These are phyloP conservation scores for Epirrhoe tristata DNA, from an alignment of 2,888 invertebrate species.

Conservation along the genomic window DNA sequence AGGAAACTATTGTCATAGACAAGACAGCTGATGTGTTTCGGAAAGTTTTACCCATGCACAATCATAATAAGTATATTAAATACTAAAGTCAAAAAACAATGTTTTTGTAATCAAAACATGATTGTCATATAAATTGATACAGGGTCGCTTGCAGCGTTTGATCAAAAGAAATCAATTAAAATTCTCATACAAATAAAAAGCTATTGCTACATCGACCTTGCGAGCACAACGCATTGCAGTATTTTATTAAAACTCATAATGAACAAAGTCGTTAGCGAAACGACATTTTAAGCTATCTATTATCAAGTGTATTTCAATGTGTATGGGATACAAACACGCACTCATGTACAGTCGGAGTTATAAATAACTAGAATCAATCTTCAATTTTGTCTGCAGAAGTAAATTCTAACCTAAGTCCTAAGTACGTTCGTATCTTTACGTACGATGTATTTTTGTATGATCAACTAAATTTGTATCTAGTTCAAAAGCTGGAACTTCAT, in stretches of 20 bases:
- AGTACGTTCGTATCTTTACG: too few species aligned
- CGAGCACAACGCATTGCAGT: constrained; percentile 26
- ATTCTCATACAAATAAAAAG: constrained; percentile 26
- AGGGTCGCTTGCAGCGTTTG: constrained; percentile 5
- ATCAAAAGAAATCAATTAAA: constrained; percentile 35
- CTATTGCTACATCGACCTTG: constrained; percentile 30
- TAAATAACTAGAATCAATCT: neutral
- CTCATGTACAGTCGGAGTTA: constrained; percentile 11
- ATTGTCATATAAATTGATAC: neutral
- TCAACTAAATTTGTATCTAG: too few species aligned
- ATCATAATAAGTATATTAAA: too few species aligned
- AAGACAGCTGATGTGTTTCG: too few species aligned
- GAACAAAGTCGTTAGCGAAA: constrained; percentile 44
- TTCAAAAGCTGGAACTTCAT: too few species aligned
- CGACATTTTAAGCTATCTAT: constrained; percentile 44
- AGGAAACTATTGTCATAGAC: too few species aligned
- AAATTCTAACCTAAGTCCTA: neutral
- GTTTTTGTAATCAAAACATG: neutral
- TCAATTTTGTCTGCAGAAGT: neutral
- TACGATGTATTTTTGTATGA: too few species aligned
- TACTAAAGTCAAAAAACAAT: neutral
- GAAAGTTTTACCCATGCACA: too few species aligned
- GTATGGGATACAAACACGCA: constrained; percentile 6
- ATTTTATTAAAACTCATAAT: constrained; percentile 30
- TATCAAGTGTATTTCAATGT: constrained; percentile 22